phyloP scores from a whole-genome alignment of 2,113 vertebrate species.

The Lipotes vexillifer region DNA sequence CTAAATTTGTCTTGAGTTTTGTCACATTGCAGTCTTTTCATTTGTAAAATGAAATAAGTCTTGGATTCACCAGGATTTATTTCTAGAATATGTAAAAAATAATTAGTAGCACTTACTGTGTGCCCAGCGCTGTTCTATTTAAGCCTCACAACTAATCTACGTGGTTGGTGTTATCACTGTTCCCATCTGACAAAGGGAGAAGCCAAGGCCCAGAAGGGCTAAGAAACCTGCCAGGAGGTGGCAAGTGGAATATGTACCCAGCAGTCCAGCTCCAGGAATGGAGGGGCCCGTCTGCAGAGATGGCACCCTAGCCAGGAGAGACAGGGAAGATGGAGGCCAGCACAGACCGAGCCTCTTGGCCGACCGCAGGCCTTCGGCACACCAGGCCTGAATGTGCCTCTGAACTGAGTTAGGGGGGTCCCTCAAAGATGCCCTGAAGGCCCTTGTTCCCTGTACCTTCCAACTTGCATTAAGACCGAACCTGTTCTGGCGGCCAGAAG shows the following conservation, averaged over 20 bases:
- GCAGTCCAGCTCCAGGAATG: background rate
- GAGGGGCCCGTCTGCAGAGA: rapidly evolving
- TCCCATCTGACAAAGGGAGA: background rate
- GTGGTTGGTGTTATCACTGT: background rate
- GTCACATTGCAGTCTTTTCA: background rate
- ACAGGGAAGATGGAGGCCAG: background rate
- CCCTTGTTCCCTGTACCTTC: background rate
- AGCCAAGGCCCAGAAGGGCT: background rate
- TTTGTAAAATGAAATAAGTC: background rate
- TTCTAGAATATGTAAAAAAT: background rate
- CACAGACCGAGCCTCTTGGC: background rate
- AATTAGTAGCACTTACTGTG: background rate
- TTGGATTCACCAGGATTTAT: background rate
- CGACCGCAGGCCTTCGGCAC: too few species aligned
- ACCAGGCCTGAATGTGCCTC: background rate
- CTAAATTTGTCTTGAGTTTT: background rate
- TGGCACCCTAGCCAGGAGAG: background rate
- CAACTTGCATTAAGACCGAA: background rate
- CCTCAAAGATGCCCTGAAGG: background rate
- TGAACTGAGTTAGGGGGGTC: background rate
- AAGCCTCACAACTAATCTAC: background rate
- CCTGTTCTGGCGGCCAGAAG: background rate
- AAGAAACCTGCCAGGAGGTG: background rate
- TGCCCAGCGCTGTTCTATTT: background rate
- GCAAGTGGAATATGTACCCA: background rate